Conservation (phyloP, 2,888 invertebrate genomes). For the Therioaphis trifolii region DNA sequence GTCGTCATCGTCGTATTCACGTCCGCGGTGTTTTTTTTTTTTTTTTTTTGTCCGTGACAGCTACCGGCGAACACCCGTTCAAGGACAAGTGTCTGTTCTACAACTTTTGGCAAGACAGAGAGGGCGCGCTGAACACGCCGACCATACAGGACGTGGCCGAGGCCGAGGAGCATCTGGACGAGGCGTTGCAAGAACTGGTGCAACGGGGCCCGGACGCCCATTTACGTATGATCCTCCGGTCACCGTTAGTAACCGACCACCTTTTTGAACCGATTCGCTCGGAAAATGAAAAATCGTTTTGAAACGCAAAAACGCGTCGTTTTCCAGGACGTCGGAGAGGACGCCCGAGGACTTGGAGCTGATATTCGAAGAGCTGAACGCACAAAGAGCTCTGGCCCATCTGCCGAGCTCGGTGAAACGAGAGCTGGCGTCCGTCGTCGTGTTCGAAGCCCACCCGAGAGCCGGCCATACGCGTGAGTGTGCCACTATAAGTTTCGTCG, state of each 20-base stretch:
- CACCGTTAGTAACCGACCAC: conserved; percentile 75
- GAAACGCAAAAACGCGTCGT: not conserved
- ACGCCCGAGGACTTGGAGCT: conserved; percentile 82
- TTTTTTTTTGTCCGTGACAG: conserved; percentile 69
- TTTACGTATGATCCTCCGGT: conserved; percentile 82
- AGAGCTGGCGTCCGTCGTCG: conserved; percentile 81
- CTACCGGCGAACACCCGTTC: conserved; percentile 82
- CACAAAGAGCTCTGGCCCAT: conserved; percentile 84
- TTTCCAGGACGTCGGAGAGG: conserved; percentile 77
- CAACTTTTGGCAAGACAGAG: conserved; percentile 80
- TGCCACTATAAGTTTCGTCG: not conserved
- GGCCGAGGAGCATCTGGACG: conserved; percentile 78
- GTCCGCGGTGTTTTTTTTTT: not conserved
- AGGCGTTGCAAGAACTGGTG: conserved; percentile 76
- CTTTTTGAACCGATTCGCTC: not conserved
- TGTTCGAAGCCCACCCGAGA: conserved; percentile 83
- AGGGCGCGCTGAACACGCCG: conserved; percentile 72
- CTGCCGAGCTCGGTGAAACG: conserved; percentile 84
- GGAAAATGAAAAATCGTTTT: not conserved
- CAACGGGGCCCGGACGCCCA: conserved; percentile 83
- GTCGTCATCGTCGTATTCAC: too few relatives aligned
- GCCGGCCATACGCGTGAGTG: conserved; percentile 82
- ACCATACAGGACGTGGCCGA: conserved; percentile 74
- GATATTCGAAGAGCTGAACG: conserved; percentile 84
- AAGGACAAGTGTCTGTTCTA: conserved; percentile 86